These are phyloP conservation scores for Trachymyrmex cornetzi DNA, from an alignment of 1,140 invertebrate species.

Conservation along the genomic window DNA sequence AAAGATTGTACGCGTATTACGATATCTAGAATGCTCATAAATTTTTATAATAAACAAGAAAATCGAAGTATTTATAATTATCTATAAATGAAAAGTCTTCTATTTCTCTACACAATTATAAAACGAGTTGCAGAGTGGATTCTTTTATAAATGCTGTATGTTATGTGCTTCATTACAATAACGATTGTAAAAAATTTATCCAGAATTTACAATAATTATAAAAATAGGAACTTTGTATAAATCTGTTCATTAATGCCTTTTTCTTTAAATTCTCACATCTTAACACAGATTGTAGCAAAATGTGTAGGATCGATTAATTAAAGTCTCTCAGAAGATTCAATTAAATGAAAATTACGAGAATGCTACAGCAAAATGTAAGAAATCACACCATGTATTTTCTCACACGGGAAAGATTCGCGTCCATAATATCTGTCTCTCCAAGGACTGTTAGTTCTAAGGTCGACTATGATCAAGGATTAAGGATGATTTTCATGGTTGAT, in stretches of 20 bases:
- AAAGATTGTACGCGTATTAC: no score
- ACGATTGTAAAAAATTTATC: background rate
- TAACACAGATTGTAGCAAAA: background rate
- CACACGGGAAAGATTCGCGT: background rate
- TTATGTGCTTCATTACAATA: background rate
- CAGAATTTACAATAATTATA: background rate
- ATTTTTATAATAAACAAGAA: no score
- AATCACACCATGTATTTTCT: constrained; percentile 9
- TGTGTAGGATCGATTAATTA: background rate
- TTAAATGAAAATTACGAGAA: constrained; percentile 35
- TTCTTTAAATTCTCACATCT: background rate
- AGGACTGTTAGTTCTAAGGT: constrained; percentile 31
- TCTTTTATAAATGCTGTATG: background rate
- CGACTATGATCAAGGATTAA: constrained; percentile 65
- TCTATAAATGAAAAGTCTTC: no score
- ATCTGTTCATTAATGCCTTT: background rate
- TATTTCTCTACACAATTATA: background rate
- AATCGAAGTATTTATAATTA: no score
- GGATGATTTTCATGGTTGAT: constrained; percentile 63
- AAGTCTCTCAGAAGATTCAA: background rate
- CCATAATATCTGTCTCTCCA: background rate
- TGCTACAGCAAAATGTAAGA: background rate
- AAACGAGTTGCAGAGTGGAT: background rate
- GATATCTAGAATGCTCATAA: no score
- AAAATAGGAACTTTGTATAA: background rate